Conservation (phyloP, 2,113 vertebrate genomes). For the Nannobrachium achirus region DNA sequence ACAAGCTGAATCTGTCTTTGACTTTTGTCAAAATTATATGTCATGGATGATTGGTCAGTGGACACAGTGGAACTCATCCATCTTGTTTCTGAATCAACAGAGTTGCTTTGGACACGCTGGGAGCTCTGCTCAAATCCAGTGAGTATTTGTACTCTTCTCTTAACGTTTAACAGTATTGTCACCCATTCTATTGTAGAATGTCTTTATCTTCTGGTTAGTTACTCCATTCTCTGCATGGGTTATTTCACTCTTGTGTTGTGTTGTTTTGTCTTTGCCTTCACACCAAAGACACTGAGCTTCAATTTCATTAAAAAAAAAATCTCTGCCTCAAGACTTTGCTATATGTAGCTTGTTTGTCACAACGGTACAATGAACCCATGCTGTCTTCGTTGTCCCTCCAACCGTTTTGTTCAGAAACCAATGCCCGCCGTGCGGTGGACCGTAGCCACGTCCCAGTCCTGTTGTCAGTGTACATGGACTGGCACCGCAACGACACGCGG, state of each 20-base stretch:
- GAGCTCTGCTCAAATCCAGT: conserved; percentile 98
- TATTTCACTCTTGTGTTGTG: no score
- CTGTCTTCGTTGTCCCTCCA: conserved; percentile 3
- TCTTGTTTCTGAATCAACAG: conserved; percentile 82
- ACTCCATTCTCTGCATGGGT: no score
- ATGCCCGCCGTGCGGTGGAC: conserved; percentile 92
- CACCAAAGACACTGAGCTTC: no score
- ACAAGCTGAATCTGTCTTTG: not conserved
- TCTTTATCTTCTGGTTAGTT: no score
- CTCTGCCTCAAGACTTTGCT: no score
- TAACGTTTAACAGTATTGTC: conserved; percentile 15
- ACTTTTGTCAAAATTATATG: conserved; percentile 12
- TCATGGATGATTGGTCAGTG: conserved; percentile 10
- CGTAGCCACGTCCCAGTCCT: conserved; percentile 86
- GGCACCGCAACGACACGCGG: conserved; percentile 93
- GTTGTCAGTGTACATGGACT: conserved; percentile 91
- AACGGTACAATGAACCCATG: not conserved
- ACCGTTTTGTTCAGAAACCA: conserved; percentile 83
- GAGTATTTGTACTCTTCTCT: conserved; percentile 78
- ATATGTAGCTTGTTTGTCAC: no score
- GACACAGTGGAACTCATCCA: conserved; percentile 34
- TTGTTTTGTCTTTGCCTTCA: no score
- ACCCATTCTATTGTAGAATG: no score
- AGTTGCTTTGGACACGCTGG: conserved; percentile 94
- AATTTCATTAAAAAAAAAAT: no score